A percentile compares a stretch with the other conserved stretches of the same genome.
Evolutionary conservation across 2,797 vertebrate genomes (phyloP).

Genomic region (Protonibea diacanthus): DNA sequence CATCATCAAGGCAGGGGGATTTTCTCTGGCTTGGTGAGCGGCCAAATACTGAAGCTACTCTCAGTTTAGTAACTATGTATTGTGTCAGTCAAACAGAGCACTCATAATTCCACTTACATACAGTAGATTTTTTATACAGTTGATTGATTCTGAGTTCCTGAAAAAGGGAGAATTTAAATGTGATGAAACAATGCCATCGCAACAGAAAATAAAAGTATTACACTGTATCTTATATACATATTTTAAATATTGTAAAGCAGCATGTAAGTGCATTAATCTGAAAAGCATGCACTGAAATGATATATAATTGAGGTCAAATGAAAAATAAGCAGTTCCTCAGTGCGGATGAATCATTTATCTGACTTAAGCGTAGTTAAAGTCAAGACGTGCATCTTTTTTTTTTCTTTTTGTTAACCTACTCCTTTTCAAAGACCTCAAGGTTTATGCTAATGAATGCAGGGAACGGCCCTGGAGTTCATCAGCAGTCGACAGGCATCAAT

Average conservation of each 20-base stretch:
- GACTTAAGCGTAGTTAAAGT: not conserved
- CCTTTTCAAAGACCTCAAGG: conserved; percentile 1
- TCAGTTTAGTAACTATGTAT: conserved; percentile 37
- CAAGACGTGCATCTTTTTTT: conserved; percentile 1
- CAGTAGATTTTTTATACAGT: not conserved
- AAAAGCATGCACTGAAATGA: conserved; percentile 1
- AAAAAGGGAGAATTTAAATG: conserved; percentile 1
- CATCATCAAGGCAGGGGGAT: conserved; percentile 39
- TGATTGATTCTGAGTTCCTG: not conserved
- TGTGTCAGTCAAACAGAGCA: conserved; percentile 45
- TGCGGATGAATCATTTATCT: not conserved
- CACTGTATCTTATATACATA: conserved; percentile 5
- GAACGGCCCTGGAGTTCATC: conserved; percentile 42
- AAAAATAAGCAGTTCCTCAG: conserved; percentile 9
- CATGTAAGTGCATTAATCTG: not conserved
- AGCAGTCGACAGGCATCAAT: conserved; percentile 35
- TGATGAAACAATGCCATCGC: not conserved
- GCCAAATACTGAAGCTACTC: conserved; percentile 51
- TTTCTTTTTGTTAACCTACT: conserved; percentile 5
- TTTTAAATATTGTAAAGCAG: not conserved
- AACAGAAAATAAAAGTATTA: not conserved
- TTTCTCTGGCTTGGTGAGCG: conserved; percentile 51
- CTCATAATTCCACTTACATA: conserved; percentile 26
- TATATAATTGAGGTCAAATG: conserved; percentile 22
- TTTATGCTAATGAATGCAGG: conserved; percentile 40